Conservation (phyloP, 2,113 vertebrate species). For the Isurus oxyrinchus region DNA sequence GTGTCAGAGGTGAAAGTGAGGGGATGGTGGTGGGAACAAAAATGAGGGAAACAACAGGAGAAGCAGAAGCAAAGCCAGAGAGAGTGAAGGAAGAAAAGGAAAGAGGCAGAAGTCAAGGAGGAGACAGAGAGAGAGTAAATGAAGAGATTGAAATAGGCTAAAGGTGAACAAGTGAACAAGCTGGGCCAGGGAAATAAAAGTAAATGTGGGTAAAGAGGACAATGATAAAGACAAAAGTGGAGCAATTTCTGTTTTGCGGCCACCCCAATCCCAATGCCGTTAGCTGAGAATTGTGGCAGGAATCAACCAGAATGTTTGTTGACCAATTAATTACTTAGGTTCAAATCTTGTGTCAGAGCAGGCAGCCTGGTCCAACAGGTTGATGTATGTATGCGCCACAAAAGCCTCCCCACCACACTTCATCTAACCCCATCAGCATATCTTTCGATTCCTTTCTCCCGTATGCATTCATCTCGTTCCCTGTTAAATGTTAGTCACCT, state of each 20-base stretch:
- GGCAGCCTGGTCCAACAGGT: too few species aligned
- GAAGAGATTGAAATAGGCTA: neutral
- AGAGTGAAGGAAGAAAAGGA: neutral
- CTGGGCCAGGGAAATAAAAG: neutral
- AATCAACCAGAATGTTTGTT: neutral
- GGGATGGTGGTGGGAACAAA: neutral
- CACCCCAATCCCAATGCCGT: neutral
- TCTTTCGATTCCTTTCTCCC: too few species aligned
- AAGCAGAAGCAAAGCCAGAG: neutral
- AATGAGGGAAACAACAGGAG: neutral
- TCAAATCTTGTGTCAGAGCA: too few species aligned
- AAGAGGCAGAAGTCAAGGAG: neutral
- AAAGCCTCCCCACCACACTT: too few species aligned
- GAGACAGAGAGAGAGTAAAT: neutral
- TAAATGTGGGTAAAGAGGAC: neutral
- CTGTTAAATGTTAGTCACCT: too few species aligned
- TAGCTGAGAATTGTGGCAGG: neutral
- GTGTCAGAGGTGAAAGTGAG: neutral
- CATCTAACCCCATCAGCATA: too few species aligned
- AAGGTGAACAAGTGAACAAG: neutral
- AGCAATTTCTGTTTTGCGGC: neutral
- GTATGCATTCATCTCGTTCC: too few species aligned
- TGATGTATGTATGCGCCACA: too few species aligned
- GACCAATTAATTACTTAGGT: neutral
- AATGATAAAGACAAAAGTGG: neutral